Evolutionary conservation across 2,113 vertebrate species (phyloP), one percentile per base, ranked within the genome.

Genomic region (Anarrhichthys ocellatus): DNA sequence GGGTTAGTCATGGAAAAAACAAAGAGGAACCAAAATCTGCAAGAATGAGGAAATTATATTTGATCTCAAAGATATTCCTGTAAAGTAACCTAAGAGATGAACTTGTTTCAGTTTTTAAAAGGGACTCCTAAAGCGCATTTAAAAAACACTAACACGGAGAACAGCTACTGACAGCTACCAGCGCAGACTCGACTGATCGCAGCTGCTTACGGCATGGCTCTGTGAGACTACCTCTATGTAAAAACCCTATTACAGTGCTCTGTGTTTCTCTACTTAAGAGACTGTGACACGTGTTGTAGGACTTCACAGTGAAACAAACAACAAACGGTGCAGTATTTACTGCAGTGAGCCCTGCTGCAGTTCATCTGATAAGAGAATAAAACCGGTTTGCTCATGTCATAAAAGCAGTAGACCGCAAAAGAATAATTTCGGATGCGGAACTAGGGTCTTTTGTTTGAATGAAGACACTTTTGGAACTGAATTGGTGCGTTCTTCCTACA

Each of bases 1-100:
- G 2, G 10, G 34, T 78, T n/a, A 68, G 15, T 65, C 20, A 73
- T 62, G 46, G 7, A 65, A 56, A 84, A 63, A 0, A 74, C 27
- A 81, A 87, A 85, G 50, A 68, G 73, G 63, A 89, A 88, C 59
- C 22, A 71, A 65, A 73, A 77, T 17, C 1, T 54, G 24, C 44
- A 40, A 50, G 3, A 69, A 70, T 36, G 38, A 73, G 42, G 69
- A 82, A 75, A 27, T 64, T 0, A 4, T 64, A 42, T 76, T 34
- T 73, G 32, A 24, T 42, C n/a, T 9, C 0, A 58, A 32, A 7
- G 24, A 66, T 65, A 22, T 32, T 15, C 20, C 6, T 64, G 27
- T 27, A 27, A 27, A 27, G 27, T 27, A 27, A 27, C 27, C 27
- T 27, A 27, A 27, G 27, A 27, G 27, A 27, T 27, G 27, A 27